phyloP scores from a whole-genome alignment of 1,140 invertebrate species.

The Polyergus mexicanus region DNA sequence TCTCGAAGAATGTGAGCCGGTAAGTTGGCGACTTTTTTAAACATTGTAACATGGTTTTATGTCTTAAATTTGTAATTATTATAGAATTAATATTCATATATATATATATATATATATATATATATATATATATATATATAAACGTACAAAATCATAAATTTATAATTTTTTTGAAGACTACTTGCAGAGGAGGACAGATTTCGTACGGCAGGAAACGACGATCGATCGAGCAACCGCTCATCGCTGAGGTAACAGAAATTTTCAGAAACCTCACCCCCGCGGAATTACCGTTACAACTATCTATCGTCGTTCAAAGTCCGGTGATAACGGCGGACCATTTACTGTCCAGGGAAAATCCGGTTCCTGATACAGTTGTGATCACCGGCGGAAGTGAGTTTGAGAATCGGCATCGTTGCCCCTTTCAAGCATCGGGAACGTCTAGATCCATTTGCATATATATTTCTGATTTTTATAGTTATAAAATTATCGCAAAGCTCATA shows the following conservation, averaged over 20 bases:
- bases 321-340: constrained; percentile 77
- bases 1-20: constrained; percentile 87
- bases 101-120: neutral
- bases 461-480: neutral
- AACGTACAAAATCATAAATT: constrained; percentile 1
- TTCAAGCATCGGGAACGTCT: constrained; percentile 17
- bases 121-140: neutral
- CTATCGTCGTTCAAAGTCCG: constrained; percentile 81
- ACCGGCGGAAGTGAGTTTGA: constrained; percentile 75
- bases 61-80: neutral
- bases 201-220: constrained; percentile 81
- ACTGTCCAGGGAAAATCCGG: constrained; percentile 68
- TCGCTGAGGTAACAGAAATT: constrained; percentile 37
- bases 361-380: constrained; percentile 79
- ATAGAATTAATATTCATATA: neutral
- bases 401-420: constrained; percentile 11
- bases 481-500: constrained; percentile 10
- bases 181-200: constrained; percentile 76
- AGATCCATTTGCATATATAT: neutral
- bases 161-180: constrained; percentile 71
- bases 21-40: constrained; percentile 78
- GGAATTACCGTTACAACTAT: constrained; percentile 82
- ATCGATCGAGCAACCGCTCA: constrained; percentile 63
- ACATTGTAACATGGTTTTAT: neutral
- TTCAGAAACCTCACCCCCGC: constrained; percentile 68